Evolutionary conservation across 1,140 invertebrate species (phyloP).

Genomic region (Dermatophagoides farinae): DNA sequence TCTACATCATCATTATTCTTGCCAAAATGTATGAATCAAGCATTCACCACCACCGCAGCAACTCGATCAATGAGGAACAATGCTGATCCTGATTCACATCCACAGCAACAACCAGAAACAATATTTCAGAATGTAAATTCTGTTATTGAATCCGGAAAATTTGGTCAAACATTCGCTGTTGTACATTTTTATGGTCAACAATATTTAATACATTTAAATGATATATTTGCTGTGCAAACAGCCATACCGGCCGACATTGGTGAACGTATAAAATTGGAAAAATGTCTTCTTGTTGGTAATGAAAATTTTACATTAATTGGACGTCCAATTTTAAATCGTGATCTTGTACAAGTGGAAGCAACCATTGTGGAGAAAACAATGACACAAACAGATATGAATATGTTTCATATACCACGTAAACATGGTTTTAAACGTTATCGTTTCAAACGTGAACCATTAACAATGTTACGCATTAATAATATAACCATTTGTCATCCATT

Average conservation of each 20-base stretch:
- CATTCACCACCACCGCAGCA: no score
- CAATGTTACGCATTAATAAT: constrained; percentile 13
- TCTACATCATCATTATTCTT: no score
- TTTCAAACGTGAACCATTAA: constrained; percentile 10
- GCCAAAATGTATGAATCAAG: no score
- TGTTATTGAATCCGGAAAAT: neutral
- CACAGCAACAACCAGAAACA: neutral
- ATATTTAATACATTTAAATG: constrained; percentile 11
- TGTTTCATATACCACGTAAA: constrained; percentile 2
- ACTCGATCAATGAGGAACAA: no score
- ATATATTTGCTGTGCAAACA: constrained; percentile 16
- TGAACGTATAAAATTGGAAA: constrained; percentile 18
- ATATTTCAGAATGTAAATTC: constrained; percentile 13
- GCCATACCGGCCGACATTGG: constrained; percentile 17
- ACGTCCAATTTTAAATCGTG: constrained; percentile 18
- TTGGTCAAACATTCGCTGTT: constrained; percentile 14
- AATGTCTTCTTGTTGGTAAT: constrained; percentile 18
- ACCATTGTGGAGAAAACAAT: constrained; percentile 19
- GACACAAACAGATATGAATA: constrained; percentile 8
- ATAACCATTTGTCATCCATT: constrained; percentile 15
- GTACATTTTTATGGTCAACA: constrained; percentile 16
- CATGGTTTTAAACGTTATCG: constrained; percentile 3
- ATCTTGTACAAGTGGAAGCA: constrained; percentile 18
- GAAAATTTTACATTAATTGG: constrained; percentile 19
- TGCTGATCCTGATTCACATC: no score